Base-by-base conservation (phyloP, 1,140 invertebrate genomes). In the Macrocentrus cingulum region DNA sequence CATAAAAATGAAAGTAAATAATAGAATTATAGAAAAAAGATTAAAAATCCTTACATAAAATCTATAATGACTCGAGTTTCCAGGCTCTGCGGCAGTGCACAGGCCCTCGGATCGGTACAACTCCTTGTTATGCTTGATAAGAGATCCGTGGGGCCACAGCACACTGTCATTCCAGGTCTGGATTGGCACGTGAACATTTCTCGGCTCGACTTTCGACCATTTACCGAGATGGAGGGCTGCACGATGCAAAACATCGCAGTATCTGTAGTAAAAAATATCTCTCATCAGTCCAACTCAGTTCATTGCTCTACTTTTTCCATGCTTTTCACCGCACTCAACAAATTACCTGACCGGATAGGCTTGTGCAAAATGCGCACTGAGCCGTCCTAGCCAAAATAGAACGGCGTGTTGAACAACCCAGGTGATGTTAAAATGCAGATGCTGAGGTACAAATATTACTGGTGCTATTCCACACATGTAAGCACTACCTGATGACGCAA, bases 381-480 rank as follows among this genome's bases (percentile, higher is more conserved):
- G 91, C 49, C 89, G 84, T 49, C 91, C 90, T 7, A 93, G 70
- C 82, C 90, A 94, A 23, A 95, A 88, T 59, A 95, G 86, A 11
- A 88, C 81, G 16, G 90, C 85, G 70, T 97, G 90, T 66, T 92
- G 89, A 0, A 88, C 84, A 1, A 91, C 88, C 84, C 91, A 94
- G 64, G 85, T 84, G 1, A 88, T 84, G 76, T 97, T 92, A 73
- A 94, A 96, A 67, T 94, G 88, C 18, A 97, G 76, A 66, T 86
- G 86, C 64, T 85, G 87, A 83, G 94, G 84, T 59, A 84, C 82
- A 64, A 79, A 83, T 69, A 80, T 75, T 36, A 94, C 90, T 0
- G 95, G 95, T 18, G 97, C 87, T 72, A 97, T 90, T 55, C 88
- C 90, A 63, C 91, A 88, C 75, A 97, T 95, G 72, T 97, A 98